Conservation (phyloP, 2,113 vertebrate genomes). For the Nicator chloris region DNA sequence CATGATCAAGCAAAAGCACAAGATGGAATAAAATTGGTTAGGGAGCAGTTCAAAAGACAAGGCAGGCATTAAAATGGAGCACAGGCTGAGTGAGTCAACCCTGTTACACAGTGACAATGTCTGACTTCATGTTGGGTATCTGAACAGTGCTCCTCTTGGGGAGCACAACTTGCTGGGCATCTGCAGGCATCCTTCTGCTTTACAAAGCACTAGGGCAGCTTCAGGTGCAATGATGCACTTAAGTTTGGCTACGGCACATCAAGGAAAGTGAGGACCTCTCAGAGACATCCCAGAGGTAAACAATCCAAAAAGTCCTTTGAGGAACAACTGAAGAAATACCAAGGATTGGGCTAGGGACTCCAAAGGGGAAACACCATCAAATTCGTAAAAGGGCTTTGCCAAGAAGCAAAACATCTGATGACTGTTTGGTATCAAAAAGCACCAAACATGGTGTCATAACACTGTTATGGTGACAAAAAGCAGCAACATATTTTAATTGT, state of each 20-base stretch:
- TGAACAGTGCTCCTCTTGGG: background rate
- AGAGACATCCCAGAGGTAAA: background rate
- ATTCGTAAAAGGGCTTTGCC: background rate
- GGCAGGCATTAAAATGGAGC: background rate
- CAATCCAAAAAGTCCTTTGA: background rate
- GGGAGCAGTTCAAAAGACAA: background rate
- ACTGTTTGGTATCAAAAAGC: too few relatives aligned
- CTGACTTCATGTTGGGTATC: background rate
- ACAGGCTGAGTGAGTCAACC: background rate
- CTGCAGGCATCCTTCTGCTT: background rate
- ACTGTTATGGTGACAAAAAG: background rate
- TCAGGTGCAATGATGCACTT: background rate
- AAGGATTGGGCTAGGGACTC: background rate
- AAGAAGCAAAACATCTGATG: background rate
- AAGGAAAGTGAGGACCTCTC: background rate
- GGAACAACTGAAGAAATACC: background rate
- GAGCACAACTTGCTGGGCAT: background rate
- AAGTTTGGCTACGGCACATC: background rate
- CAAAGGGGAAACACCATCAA: background rate
- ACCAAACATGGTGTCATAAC: too few relatives aligned
- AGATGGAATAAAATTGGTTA: background rate
- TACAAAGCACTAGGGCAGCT: background rate
- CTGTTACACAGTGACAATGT: background rate
- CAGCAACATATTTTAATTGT: background rate
- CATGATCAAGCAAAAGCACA: background rate